Percentiles rank a stretch among this genome's conserved stretches.
phyloP scores from a whole-genome alignment of 92 coral and sea anemone species.

The Zoanthus solanderi region DNA sequence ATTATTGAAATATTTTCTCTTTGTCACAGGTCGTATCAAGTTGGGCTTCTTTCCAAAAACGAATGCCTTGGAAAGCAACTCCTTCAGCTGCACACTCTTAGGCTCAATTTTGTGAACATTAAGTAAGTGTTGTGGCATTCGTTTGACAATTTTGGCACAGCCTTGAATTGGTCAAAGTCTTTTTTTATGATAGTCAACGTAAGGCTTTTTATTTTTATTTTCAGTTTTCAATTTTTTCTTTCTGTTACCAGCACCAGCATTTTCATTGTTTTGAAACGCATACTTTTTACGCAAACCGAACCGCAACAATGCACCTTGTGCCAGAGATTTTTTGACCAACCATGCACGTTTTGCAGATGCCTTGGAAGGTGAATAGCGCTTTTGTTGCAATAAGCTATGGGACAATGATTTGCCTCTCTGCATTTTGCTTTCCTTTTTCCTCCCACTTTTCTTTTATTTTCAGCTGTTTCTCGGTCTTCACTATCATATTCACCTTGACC shows the following conservation, averaged over 20 bases:
- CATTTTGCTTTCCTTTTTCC: not conserved
- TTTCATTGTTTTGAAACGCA: not conserved
- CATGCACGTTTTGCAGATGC: slow-evolving; percentile 46
- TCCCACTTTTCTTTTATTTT: too few species aligned
- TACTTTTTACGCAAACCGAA: slow-evolving; percentile 55
- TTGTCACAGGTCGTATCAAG: not conserved
- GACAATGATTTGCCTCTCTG: slow-evolving; percentile 6
- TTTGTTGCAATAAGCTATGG: slow-evolving; percentile 17
- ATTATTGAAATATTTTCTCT: not conserved
- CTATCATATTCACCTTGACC: not conserved
- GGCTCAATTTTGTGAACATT: slow-evolving; percentile 2
- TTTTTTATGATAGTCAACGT: slow-evolving; percentile 13
- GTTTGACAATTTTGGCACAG: slow-evolving; percentile 18
- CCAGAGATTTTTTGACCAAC: slow-evolving; percentile 43
- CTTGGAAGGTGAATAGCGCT: slow-evolving; percentile 44
- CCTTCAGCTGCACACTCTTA: slow-evolving; percentile 10
- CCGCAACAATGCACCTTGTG: slow-evolving; percentile 36
- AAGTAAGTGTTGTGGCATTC: slow-evolving; percentile 11
- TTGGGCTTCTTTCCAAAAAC: slow-evolving; percentile 11
- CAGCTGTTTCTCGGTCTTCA: not conserved
- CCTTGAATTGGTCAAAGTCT: slow-evolving; percentile 13
- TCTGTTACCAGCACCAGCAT: not conserved
- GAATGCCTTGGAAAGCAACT: slow-evolving; percentile 23
- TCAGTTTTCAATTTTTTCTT: not conserved
- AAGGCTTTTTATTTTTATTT: not conserved